Percentiles rank a stretch among this genome's conserved stretches.
These are phyloP conservation scores for Trimorus sp. DNA, from an alignment of 2,888 invertebrate genomes.

Conservation along the genomic window DNA sequence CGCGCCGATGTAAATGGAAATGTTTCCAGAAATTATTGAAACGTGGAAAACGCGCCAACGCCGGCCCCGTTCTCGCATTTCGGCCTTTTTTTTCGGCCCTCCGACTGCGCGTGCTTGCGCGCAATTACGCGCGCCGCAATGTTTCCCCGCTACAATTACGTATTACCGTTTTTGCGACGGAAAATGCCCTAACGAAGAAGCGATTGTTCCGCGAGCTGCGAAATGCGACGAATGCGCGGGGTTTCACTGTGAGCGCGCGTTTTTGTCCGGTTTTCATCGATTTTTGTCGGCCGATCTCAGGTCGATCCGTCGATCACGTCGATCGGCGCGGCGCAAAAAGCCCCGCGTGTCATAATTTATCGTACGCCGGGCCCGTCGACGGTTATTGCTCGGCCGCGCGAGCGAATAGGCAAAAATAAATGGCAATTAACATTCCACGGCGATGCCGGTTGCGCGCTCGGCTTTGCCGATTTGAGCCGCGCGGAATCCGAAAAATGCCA, in stretches of 20 bases:
- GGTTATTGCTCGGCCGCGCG: slow-evolving; percentile 4
- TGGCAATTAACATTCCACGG: neutral
- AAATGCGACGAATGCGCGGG: no score
- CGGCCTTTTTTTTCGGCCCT: no score
- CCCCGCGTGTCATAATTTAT: neutral
- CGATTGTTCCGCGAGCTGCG: no score
- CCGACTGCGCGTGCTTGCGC: no score
- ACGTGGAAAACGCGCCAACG: slow-evolving; percentile 33
- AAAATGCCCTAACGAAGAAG: no score
- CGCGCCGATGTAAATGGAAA: slow-evolving; percentile 41
- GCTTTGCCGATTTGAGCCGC: slow-evolving; percentile 2
- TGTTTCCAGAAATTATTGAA: slow-evolving; percentile 39
- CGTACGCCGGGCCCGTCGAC: neutral
- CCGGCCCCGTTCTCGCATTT: no score
- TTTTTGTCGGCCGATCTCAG: neutral
- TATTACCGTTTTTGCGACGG: no score
- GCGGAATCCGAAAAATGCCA: neutral
- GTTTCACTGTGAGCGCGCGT: neutral
- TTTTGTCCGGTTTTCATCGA: neutral
- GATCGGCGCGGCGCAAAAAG: neutral
- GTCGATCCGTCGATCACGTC: neutral
- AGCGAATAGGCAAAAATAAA: neutral
- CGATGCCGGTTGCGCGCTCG: neutral
- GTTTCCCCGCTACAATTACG: no score
- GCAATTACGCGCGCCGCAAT: no score